Conservation (phyloP, 2,113 vertebrate genomes). For the Pelmatolapia mariae region DNA sequence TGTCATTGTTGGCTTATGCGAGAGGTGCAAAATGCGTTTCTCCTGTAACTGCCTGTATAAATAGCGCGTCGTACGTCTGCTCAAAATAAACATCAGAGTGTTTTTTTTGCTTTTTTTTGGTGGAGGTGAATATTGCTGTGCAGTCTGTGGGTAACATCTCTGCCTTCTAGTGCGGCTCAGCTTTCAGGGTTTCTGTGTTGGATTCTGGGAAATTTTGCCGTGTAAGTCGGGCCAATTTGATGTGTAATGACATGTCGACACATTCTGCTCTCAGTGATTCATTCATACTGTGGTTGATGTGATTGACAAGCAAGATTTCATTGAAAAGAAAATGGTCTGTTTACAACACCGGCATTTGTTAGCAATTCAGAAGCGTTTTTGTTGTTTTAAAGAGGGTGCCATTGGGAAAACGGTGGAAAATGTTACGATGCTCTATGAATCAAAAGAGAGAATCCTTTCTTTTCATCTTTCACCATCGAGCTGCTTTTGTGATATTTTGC, state of each 20-base stretch:
- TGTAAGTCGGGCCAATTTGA: constrained; percentile 32
- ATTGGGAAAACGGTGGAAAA: background rate
- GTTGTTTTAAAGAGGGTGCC: background rate
- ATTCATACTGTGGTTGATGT: constrained; percentile 13
- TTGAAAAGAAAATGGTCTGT: background rate
- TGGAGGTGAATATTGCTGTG: background rate
- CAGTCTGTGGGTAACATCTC: background rate
- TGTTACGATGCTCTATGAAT: background rate
- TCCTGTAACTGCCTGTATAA: background rate
- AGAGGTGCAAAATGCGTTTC: background rate
- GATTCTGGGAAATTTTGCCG: constrained; percentile 16
- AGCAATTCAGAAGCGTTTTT: background rate
- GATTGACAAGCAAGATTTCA: background rate
- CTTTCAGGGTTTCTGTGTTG: background rate
- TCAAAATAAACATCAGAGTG: background rate
- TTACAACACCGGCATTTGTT: background rate
- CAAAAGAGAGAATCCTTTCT: background rate
- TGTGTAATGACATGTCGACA: constrained; percentile 36
- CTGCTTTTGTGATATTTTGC: background rate
- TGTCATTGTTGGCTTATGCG: background rate
- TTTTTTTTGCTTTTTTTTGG: background rate
- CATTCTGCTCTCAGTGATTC: constrained; percentile 53
- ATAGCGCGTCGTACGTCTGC: background rate
- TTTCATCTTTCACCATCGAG: background rate
- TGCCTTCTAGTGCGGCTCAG: background rate